Base-by-base conservation (phyloP, 2,797 vertebrate species). In the Enteromius afrohamiltoni region DNA sequence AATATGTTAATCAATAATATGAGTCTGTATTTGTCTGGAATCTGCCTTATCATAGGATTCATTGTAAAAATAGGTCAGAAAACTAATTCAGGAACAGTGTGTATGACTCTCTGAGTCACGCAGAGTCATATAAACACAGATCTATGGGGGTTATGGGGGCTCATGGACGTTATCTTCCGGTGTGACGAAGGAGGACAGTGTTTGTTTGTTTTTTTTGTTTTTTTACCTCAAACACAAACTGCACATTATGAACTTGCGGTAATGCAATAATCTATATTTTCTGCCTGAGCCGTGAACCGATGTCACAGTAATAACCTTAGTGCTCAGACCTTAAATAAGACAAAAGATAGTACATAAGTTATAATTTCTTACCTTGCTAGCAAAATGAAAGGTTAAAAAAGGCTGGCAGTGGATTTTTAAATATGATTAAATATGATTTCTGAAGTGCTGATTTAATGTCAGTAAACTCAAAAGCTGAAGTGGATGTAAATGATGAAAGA, bases 41-140 rank as follows among this genome's bases (percentile, higher is more conserved):
- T 79, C 37, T 62, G 26, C n/a, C 13, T 73, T 69, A 23, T 23
- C 26, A n/a, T 17, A 42, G 21, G 11, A n/a, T n/a, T 47, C 3
- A 71, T 9, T 60, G 1, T 71, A 42, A 69, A 37, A 80, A 21
- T 5, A 47, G 67, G 49, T 29, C 16, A 80, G 65, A 53, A 58
- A 13, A 67, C 21, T 37, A 51, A 26, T 55, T 14, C 4, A 69
- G 65, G 16, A 69, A 42, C n/a, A 80, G 64, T 37, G 29, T 23
- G 10, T 40, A 26, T 58, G 49, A 70, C 34, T 69, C 55, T 58
- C 21, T 70, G n/a, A 53, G 40, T 16, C n/a, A 47, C 42, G 49
- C 7, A 53, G 45, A 80, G 67, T 80, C 53, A 51, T 80, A 47
- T 80, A 80, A 80, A 80, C 67, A 80, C 10, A 34, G 6, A 47